Percentiles rank a stretch among this genome's conserved stretches.
These are phyloP conservation scores for Apostichopus parvimensis DNA, from an alignment of 35 echinoderm and acorn worm genomes.

Conservation along the genomic window DNA sequence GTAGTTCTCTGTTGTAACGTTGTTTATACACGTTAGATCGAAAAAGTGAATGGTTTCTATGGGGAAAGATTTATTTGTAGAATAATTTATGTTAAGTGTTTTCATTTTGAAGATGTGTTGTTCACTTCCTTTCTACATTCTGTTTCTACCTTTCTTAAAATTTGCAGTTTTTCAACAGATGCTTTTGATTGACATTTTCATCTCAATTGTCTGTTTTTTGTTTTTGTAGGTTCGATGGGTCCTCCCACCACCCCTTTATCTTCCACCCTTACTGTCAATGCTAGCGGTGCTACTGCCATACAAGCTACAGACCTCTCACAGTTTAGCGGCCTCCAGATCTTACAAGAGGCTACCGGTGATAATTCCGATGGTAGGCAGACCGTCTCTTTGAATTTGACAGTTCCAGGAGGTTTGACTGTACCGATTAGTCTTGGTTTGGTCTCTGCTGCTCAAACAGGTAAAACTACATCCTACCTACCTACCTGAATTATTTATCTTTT, in stretches of 20 bases:
- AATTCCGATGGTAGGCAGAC: slow-evolving; percentile 8
- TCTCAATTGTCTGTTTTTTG: too few species aligned
- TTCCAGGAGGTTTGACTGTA: slow-evolving; percentile 9
- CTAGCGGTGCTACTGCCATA: slow-evolving; percentile 44
- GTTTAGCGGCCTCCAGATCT: slow-evolving; percentile 44
- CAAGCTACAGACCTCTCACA: slow-evolving; percentile 25
- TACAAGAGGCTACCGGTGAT: slow-evolving; percentile 10
- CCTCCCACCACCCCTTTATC: slow-evolving; percentile 73
- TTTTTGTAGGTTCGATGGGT: slow-evolving; percentile 71
- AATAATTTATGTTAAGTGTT: too few species aligned
- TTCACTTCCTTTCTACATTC: too few species aligned
- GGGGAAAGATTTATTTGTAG: too few species aligned
- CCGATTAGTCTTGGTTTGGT: slow-evolving; percentile 7
- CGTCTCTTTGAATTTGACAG: slow-evolving; percentile 17
- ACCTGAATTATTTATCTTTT: too few species aligned
- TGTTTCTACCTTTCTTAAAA: too few species aligned
- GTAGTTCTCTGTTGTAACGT: too few species aligned
- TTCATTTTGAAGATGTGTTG: too few species aligned
- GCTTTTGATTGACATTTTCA: too few species aligned
- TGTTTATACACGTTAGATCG: too few species aligned
- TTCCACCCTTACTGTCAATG: slow-evolving; percentile 51
- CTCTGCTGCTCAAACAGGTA: slow-evolving; percentile 20
- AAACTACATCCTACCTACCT: neutral
- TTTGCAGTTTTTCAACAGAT: too few species aligned
- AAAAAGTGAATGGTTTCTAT: too few species aligned